These are phyloP conservation scores for Cygnus olor DNA, from an alignment of 2,797 vertebrate genomes.

Conservation along the genomic window DNA sequence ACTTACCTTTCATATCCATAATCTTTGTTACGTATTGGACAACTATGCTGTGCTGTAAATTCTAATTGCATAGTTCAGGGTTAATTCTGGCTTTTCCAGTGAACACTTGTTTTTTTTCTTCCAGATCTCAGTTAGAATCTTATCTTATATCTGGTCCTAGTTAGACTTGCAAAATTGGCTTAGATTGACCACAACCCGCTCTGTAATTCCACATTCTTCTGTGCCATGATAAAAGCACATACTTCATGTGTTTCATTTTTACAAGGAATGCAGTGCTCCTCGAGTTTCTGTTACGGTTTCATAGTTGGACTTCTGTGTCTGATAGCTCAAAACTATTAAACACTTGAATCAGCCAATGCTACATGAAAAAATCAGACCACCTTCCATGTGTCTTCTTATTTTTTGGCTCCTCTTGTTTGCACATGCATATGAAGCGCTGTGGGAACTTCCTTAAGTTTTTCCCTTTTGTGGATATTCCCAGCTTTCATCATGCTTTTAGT, in stretches of 20 bases:
- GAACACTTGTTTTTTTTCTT: slow-evolving; percentile 16
- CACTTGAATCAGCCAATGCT: neutral
- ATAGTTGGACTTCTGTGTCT: neutral
- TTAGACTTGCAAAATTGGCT: slow-evolving; percentile 52
- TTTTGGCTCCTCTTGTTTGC: slow-evolving; percentile 16
- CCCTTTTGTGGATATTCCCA: neutral
- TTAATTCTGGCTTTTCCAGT: slow-evolving; percentile 9
- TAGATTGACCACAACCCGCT: slow-evolving; percentile 43
- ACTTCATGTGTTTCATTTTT: slow-evolving; percentile 68
- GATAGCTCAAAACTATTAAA: slow-evolving; percentile 56
- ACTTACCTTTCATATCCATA: neutral
- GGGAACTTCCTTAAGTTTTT: neutral
- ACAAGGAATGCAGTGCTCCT: slow-evolving; percentile 51
- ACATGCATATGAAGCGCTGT: neutral
- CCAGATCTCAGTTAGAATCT: slow-evolving; percentile 27
- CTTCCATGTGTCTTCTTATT: neutral
- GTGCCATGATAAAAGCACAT: slow-evolving; percentile 59
- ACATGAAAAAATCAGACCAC: slow-evolving; percentile 29
- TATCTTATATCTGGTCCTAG: slow-evolving; percentile 56
- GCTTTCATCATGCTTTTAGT: neutral
- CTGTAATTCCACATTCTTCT: slow-evolving; percentile 54
- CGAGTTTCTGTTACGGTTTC: slow-evolving; percentile 31
- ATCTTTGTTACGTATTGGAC: neutral
- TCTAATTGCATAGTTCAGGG: slow-evolving; percentile 8
- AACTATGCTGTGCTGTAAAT: neutral